Evolutionary conservation across 2,888 invertebrate species (phyloP), one percentile per base, ranked within the genome.

Genomic region (Geotrupes spiniger): DNA sequence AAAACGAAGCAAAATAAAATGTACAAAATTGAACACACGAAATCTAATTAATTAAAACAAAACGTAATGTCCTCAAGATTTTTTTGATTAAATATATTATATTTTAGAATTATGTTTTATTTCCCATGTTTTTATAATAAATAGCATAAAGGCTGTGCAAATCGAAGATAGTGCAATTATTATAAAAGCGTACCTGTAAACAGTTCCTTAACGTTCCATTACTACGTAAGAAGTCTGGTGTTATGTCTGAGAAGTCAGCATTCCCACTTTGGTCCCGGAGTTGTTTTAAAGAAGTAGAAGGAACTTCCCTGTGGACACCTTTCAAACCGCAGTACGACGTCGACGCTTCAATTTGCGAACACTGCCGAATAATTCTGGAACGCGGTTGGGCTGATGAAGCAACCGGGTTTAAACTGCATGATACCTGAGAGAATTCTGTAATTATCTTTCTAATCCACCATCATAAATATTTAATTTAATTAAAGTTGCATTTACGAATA

Each of bases 161-260:
- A 4, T 21, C 6, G 21, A 21, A 4, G 21, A 21, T 21, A 21
- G 6, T 21, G 4, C 21, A 21, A 21, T 21, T 4, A 21, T 21
- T 4, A 21, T 21, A 39, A 39, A 39, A 58, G 63, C 71, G 65
- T 82, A 92, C 92, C 87, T 95, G 94, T 76, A 92, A 92, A 77
- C 96, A 94, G 71, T 92, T 93, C 63, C 93, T 83, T 82, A 96
- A 92, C 66, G 94, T 95, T 57, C 96, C 96, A 77, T 95, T 96
- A 76, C 95, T 92, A 66, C 95, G 81, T 63, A 96, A 81, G 49
- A 93, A 94, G 76, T 96, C 96, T 41, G 93, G 92, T 16, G 95
- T 95, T 65, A 96, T 96, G 69, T 92, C 92, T 39, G 94, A 93
- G 21, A 21, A 21, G 21, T 21, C 21, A 21, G 21, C 21, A 21